Evolutionary conservation across 1,140 invertebrate genomes (phyloP).

Genomic region (Nilaparvata lugens): DNA sequence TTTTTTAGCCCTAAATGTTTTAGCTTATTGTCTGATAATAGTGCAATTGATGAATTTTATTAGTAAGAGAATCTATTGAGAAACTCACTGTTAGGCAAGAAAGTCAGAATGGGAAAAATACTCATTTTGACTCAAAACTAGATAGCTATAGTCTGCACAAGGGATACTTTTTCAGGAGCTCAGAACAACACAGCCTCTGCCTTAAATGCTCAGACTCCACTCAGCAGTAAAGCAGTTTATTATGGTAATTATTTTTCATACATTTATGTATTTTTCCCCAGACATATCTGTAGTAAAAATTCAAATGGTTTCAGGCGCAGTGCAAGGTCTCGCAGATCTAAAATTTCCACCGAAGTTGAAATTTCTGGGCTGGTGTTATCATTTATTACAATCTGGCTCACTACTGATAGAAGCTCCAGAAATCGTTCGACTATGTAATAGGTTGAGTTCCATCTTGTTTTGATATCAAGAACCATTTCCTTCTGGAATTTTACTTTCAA

Average conservation of each 20-base stretch:
- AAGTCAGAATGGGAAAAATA: too few species aligned
- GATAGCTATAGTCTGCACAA: too few species aligned
- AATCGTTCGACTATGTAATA: conserved; percentile 35
- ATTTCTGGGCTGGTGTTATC: conserved; percentile 31
- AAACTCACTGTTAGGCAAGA: too few species aligned
- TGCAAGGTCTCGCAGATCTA: conserved; percentile 28
- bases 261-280: conserved; percentile 35
- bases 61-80: too few species aligned
- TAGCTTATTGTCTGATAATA: too few species aligned
- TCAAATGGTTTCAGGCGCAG: conserved; percentile 31
- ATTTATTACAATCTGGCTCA: conserved; percentile 31
- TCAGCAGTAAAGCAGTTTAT: conserved; percentile 32
- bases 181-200: too few species aligned
- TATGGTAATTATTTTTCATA: conserved; percentile 35
- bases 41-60: too few species aligned
- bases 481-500: conserved; percentile 2
- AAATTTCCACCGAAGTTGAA: conserved; percentile 29
- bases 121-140: too few species aligned
- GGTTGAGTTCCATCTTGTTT: conserved; percentile 32
- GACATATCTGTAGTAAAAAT: conserved; percentile 35
- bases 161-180: too few species aligned
- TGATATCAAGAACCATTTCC: conserved; percentile 29
- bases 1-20: too few species aligned
- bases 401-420: conserved; percentile 27
- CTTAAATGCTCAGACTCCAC: too few species aligned